Base-by-base conservation (phyloP, 2,797 vertebrate genomes). In the Enteromius paludinosus region DNA sequence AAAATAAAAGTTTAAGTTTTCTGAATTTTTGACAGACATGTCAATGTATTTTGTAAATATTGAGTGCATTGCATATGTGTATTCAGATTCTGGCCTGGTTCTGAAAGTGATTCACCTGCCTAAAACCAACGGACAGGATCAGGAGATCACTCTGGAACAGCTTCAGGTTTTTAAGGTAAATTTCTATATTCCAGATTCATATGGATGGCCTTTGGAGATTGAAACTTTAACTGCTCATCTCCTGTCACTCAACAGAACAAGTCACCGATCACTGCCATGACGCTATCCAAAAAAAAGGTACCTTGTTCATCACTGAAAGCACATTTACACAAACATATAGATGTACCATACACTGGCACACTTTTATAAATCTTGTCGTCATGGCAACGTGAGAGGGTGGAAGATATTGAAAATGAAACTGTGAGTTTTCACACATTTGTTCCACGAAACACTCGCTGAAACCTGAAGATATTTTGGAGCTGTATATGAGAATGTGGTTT, bases 111-210 rank as follows among this genome's bases (percentile, higher is more conserved):
- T 95, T 59, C 93, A 96, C 89, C 90, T 95, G 1, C 84, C 91
- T 1, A 91, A 90, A 85, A 85, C 81, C 77, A 92, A 93, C 2
- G 88, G 65, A 0, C 89, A 90, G 82, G 87, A 88, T 25, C 94
- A 96, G 87, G 96, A 96, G 87, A 91, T 97, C 89, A 96, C 93
- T 70, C 91, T 97, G 89, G 96, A 97, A 90, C 96, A 97, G 92
- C 92, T 97, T 86, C 92, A 93, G 30, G 92, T 97, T 83, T 94
- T 96, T 33, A 94, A 96, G 96, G 96, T 97, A 93, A 0, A 0
- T 4, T 76, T 45, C 30, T 33, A 45, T 49, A 38, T 47, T 76
- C 10, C 52, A 59, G 52, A 65, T 78, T 25, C 25, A 35, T 71
- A 47, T 33, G 35, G 11, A 75, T 78, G 45, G 74, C 4, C 20